Conservation (phyloP, 2,113 vertebrate genomes). For the Ciconia maguari region DNA sequence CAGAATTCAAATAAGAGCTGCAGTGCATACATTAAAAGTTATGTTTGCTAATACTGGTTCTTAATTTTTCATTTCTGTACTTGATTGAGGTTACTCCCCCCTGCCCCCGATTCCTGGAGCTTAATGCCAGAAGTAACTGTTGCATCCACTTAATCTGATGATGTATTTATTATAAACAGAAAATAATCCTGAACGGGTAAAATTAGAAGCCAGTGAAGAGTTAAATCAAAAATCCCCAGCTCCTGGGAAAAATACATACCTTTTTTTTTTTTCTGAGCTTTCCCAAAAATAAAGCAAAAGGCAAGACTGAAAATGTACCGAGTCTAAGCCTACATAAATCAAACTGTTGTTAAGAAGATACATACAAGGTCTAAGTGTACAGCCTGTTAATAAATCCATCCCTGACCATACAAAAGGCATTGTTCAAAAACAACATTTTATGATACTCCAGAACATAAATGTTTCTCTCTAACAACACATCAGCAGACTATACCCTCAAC, state of each 20-base stretch:
- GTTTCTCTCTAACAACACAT: background rate
- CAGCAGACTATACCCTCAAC: background rate
- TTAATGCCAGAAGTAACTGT: background rate
- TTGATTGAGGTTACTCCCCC: background rate
- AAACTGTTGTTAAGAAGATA: background rate
- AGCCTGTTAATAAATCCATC: constrained; percentile 20
- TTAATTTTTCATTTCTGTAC: background rate
- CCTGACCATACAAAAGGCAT: background rate
- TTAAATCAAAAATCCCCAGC: background rate
- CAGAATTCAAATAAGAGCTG: background rate
- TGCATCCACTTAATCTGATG: background rate
- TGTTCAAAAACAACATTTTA: background rate
- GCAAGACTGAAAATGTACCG: background rate
- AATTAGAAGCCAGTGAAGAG: background rate
- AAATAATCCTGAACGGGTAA: background rate
- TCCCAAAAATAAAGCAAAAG: background rate
- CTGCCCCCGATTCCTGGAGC: background rate
- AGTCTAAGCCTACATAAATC: background rate
- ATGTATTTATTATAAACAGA: background rate
- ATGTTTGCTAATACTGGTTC: background rate
- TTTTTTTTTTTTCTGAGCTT: background rate
- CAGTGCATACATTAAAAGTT: background rate
- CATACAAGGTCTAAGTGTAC: background rate
- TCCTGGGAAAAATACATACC: background rate
- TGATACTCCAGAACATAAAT: background rate